phyloP scores from a whole-genome alignment of 2,113 vertebrate genomes.

The Haplochromis burtoni region DNA sequence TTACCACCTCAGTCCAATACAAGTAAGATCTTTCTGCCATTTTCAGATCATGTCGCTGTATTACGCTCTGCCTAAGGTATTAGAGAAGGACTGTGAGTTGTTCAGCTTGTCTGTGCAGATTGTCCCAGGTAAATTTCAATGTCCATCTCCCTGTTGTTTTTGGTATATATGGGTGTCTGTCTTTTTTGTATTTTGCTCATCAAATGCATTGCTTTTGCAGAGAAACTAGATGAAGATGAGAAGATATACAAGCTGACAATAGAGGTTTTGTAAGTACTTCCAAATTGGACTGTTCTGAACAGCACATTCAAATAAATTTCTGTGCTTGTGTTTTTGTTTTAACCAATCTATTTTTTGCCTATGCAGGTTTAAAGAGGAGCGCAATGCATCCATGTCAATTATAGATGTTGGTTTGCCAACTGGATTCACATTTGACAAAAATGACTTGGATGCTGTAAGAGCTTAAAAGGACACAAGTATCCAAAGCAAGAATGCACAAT shows the following conservation, averaged over 20 bases:
- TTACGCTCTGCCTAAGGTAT: constrained; percentile 46
- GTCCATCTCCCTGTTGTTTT: background rate
- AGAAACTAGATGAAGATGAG: background rate
- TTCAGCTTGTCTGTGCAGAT: constrained; percentile 67
- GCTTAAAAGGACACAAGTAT: background rate
- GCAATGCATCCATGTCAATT: constrained; percentile 59
- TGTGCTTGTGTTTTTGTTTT: background rate
- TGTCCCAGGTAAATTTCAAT: background rate
- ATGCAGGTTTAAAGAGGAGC: constrained; percentile 4
- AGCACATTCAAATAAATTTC: background rate
- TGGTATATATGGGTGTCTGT: background rate
- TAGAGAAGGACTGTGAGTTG: constrained; percentile 26
- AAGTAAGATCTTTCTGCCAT: background rate
- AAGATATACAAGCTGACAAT: constrained; percentile 21
- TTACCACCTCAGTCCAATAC: background rate
- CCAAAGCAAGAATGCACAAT: background rate
- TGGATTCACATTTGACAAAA: constrained; percentile 54
- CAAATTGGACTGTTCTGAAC: background rate
- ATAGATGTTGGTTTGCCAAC: constrained; percentile 65
- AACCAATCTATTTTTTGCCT: background rate
- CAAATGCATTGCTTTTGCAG: background rate
- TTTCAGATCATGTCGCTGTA: constrained; percentile 68
- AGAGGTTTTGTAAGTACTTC: constrained; percentile 27
- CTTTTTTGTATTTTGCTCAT: background rate
- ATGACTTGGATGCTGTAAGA: constrained; percentile 57